Base-by-base conservation (phyloP, 1,140 invertebrate genomes). In the Solenopsis fugax region DNA sequence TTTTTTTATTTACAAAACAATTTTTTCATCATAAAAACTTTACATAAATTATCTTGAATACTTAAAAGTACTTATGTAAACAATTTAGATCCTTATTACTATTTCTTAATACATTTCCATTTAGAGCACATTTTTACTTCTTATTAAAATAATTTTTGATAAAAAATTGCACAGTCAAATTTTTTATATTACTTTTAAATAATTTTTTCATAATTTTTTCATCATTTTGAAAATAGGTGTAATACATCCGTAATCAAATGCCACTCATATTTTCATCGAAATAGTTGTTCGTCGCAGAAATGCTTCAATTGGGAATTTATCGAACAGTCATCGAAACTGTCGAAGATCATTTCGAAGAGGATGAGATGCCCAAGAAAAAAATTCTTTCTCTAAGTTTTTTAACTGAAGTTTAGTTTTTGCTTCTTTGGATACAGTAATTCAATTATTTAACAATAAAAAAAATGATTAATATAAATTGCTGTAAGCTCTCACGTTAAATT, bases 391-490 rank as follows among this genome's bases (percentile, higher is more conserved):
- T 13, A 50, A 71, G 64, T 56, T 54, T 56, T 54, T 81, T 24
- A 69, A 29, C 29, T 45, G 71, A 54, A 3, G 13, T 54, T 41
- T 56, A 41, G 10, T 81, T 45, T 34, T 16, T 24, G n/a, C 16
- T 54, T 16, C 13, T 45, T 67, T 13, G 3, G 34, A 71, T 56
- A 34, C 34, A 48, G 18, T 9, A 24, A 54, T 69, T 41, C 45
- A 29, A 60, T 58, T 7, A 29, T 13, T 56, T 56, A 56, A 45
- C 21, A 69, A 69, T 69, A 3, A 71, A 71, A 81, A 81, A 6
- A 24, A 69, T 4, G 24, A 9, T n/a, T 37, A 13, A 45, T 41
- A 64, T 65, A 80, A 69, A 29, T 69, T 41, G 21, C 16, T 56
- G 7, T 4, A 13, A 69, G 18, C 5, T 21, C n/a, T 45, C 34